phyloP scores from a whole-genome alignment of 1,140 invertebrate species.

The Parasteatoda tepidariorum region DNA sequence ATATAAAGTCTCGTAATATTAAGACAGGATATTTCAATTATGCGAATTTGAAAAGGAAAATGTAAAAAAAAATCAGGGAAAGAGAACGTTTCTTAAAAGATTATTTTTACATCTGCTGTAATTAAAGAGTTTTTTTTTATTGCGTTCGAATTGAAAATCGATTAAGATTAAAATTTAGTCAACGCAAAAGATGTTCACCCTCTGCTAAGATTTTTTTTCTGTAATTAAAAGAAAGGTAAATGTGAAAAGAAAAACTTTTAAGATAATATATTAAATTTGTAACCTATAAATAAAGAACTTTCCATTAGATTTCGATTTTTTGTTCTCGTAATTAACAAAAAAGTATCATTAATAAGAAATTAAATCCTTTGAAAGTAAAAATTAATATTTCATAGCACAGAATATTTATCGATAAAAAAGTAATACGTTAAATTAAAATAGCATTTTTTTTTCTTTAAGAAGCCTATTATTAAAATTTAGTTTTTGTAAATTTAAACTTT shows the following conservation, averaged over 20 bases:
- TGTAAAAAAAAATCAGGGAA: constrained; percentile 11
- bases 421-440: too few species aligned
- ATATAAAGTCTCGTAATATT: neutral
- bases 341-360: neutral
- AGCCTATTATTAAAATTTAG: too few species aligned
- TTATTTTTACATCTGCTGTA: neutral
- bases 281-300: neutral
- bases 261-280: neutral
- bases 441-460: too few species aligned
- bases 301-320: neutral
- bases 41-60: neutral
- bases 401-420: too few species aligned
- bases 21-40: neutral
- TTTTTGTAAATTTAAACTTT: too few species aligned
- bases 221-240: neutral
- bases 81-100: constrained; percentile 10
- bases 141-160: neutral
- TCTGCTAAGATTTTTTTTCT: too few species aligned
- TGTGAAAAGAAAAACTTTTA: neutral
- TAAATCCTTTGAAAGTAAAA: neutral
- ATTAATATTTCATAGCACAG: too few species aligned
- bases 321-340: too few species aligned
- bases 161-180: neutral
- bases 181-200: neutral
- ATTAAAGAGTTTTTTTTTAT: neutral